A percentile compares a stretch with the other conserved stretches of the same genome.
Conservation (phyloP, 2,888 invertebrate species). For the Diadromus collaris region DNA sequence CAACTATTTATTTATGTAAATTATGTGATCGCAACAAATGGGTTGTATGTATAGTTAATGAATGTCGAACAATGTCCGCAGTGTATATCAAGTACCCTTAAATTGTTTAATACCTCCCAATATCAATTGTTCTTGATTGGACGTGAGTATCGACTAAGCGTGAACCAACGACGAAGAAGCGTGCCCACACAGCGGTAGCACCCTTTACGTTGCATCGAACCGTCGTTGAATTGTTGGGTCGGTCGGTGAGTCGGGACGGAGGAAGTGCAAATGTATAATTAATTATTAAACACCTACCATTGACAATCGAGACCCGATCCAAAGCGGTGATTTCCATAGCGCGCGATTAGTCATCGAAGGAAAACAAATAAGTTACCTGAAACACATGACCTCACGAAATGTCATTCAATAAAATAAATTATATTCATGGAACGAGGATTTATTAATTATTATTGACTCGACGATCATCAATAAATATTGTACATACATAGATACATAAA, state of each 20-base stretch:
- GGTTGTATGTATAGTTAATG: constrained; percentile 8
- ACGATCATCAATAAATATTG: constrained; percentile 3
- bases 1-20: constrained; percentile 6
- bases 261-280: constrained; percentile 7
- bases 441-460: constrained; percentile 30
- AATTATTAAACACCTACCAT: constrained; percentile 40
- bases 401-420: constrained; percentile 52
- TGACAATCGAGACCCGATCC: constrained; percentile 45
- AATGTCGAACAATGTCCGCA: background rate
- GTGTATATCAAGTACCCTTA: constrained; percentile 4
- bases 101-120: background rate
- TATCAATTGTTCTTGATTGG: background rate
- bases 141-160: background rate
- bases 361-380: background rate
- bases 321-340: constrained; percentile 32
- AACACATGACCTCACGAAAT: constrained; percentile 8
- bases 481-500: constrained; percentile 22
- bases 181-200: background rate
- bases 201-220: background rate
- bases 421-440: constrained; percentile 56
- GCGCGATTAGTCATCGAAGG: constrained; percentile 11
- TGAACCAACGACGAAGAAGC: background rate
- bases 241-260: constrained; percentile 1
- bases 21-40: constrained; percentile 31
- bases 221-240: background rate